These are phyloP conservation scores for Desmophyllum pertusum DNA, from an alignment of 92 coral and sea anemone species.

Conservation along the genomic window DNA sequence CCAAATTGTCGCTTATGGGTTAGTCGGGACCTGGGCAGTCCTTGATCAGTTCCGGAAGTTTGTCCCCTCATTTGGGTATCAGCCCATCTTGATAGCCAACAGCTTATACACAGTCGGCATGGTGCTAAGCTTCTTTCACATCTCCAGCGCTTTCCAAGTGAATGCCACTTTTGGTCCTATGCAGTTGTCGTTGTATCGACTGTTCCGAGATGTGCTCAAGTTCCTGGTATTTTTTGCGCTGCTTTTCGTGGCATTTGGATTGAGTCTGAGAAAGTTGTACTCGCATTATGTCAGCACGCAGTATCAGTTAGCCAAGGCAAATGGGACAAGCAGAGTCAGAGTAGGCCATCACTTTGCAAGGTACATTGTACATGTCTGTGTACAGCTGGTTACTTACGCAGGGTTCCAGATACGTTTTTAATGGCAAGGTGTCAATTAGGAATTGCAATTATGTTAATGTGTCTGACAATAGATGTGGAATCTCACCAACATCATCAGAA, in stretches of 20 bases:
- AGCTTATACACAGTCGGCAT: conserved; percentile 63
- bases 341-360: neutral
- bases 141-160: conserved; percentile 69
- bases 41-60: conserved; percentile 24
- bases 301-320: conserved; percentile 21
- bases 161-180: conserved; percentile 72
- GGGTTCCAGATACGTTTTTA: too few species aligned
- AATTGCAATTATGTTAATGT: too few species aligned
- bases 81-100: conserved; percentile 51
- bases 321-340: neutral
- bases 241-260: conserved; percentile 77
- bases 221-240: conserved; percentile 73
- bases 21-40: conserved; percentile 64
- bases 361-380: too few species aligned
- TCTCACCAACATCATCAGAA: too few species aligned
- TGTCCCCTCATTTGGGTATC: conserved; percentile 42
- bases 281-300: conserved; percentile 78
- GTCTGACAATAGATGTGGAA: too few species aligned
- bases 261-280: conserved; percentile 81
- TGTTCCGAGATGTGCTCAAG: conserved; percentile 75
- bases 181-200: conserved; percentile 78
- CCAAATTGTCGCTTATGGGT: conserved; percentile 44
- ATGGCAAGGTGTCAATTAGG: too few species aligned
- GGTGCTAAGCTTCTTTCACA: conserved; percentile 74
- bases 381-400: too few species aligned